A percentile compares a stretch with the other conserved stretches of the same genome.
Evolutionary conservation across 2,888 invertebrate genomes (phyloP).

Genomic region (Heliconius charithonia): DNA sequence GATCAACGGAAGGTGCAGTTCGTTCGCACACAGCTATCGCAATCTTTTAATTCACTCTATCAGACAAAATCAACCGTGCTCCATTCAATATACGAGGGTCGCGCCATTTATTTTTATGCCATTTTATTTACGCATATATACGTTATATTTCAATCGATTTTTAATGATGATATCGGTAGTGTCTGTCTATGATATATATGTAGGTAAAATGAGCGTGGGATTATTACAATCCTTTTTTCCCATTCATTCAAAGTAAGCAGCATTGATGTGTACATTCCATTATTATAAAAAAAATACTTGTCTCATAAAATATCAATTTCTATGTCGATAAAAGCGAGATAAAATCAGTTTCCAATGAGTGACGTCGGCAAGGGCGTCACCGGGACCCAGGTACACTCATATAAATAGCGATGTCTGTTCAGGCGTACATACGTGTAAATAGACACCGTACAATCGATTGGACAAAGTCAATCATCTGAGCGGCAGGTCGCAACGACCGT

Average conservation of each 20-base stretch:
- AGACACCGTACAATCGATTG: slow-evolving; percentile 74
- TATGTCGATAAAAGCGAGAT: slow-evolving; percentile 46
- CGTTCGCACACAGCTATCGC: slow-evolving; percentile 55
- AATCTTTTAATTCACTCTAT: slow-evolving; percentile 69
- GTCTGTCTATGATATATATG: no score
- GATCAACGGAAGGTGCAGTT: slow-evolving; percentile 56
- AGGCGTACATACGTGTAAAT: slow-evolving; percentile 63
- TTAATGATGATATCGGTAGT: no score
- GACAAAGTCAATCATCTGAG: slow-evolving; percentile 78
- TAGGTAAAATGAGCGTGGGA: slow-evolving; percentile 39
- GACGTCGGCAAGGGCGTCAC: slow-evolving; percentile 65
- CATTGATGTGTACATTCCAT: slow-evolving; percentile 30
- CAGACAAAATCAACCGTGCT: slow-evolving; percentile 57
- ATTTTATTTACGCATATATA: slow-evolving; percentile 7
- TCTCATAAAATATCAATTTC: slow-evolving; percentile 44
- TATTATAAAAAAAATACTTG: slow-evolving; percentile 39
- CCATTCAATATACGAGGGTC: slow-evolving; percentile 44
- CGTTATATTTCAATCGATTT: not conserved
- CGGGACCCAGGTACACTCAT: slow-evolving; percentile 54
- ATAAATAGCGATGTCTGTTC: slow-evolving; percentile 60
- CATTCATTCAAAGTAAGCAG: slow-evolving; percentile 32
- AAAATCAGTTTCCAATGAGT: slow-evolving; percentile 59
- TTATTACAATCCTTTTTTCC: slow-evolving; percentile 23
- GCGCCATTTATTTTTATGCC: slow-evolving; percentile 41
- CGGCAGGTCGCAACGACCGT: slow-evolving; percentile 78